Conservation (phyloP, 2,797 vertebrate genomes). For the Malacoraja senta region DNA sequence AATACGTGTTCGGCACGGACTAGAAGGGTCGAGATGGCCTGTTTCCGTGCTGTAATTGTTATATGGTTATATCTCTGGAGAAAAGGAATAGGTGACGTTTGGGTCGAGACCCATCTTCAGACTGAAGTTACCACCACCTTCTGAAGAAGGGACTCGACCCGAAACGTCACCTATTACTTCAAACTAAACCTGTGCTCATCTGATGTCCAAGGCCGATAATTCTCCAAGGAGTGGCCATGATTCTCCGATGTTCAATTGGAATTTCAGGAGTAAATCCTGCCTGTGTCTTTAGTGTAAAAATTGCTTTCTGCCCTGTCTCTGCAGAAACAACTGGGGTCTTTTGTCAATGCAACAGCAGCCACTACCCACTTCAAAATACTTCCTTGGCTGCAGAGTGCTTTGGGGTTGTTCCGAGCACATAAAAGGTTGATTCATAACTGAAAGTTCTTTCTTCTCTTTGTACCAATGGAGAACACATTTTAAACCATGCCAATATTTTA, state of each 20-base stretch:
- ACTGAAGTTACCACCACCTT: too few relatives aligned
- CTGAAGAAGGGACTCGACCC: too few relatives aligned
- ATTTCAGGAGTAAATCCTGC: not conserved
- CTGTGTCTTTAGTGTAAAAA: not conserved
- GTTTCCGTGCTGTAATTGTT: too few relatives aligned
- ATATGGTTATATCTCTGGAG: too few relatives aligned
- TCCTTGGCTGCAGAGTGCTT: not conserved
- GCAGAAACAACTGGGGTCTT: not conserved
- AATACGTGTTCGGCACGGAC: too few relatives aligned
- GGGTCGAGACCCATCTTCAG: too few relatives aligned
- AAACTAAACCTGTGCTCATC: not conserved
- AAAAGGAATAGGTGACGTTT: too few relatives aligned
- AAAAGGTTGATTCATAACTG: not conserved
- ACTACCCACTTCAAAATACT: not conserved
- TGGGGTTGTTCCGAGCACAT: not conserved
- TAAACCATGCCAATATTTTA: not conserved
- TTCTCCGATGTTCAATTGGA: not conserved
- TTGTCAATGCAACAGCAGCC: not conserved
- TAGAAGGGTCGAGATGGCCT: too few relatives aligned
- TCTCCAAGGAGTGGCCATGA: not conserved
- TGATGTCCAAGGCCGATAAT: not conserved
- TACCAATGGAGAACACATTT: conserved; percentile 17
- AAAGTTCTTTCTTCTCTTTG: conserved; percentile 2
- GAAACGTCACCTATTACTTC: too few relatives aligned
- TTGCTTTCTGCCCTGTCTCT: not conserved